Evolutionary conservation across 2,113 vertebrate species (phyloP).

Genomic region (Saimiri boliviensis): DNA sequence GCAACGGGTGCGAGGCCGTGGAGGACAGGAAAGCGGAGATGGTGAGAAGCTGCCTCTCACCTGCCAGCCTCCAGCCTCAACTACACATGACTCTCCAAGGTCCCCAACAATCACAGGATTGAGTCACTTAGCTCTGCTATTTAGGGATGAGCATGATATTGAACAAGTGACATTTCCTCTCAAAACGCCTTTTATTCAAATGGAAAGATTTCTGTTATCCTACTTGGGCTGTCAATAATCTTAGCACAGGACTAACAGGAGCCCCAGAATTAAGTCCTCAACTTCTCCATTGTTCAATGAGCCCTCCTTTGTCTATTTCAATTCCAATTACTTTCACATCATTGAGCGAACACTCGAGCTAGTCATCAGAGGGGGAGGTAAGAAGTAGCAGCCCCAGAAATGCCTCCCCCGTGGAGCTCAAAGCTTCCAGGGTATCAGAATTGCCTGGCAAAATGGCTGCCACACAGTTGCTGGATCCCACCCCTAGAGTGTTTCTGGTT

Average conservation of each 20-base stretch:
- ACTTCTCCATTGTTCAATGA: background rate
- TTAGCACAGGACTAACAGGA: background rate
- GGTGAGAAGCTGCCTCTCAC: background rate
- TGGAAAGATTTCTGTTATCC: background rate
- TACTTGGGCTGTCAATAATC: background rate
- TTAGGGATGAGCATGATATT: background rate
- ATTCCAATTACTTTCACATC: background rate
- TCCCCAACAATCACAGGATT: background rate
- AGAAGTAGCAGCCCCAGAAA: background rate
- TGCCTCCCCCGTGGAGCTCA: background rate
- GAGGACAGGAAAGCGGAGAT: background rate
- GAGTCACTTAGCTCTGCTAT: background rate
- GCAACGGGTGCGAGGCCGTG: background rate
- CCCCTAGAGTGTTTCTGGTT: background rate
- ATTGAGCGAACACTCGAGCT: background rate
- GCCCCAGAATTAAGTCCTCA: background rate
- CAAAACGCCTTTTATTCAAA: background rate
- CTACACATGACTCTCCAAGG: accelerated
- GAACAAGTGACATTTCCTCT: slow-evolving; percentile 4
- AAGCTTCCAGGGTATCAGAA: background rate
- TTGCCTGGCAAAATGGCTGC: background rate
- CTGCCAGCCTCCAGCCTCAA: background rate
- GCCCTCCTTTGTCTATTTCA: background rate
- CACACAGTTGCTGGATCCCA: background rate
- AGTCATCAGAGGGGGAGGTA: too few species aligned